Percentiles rank a stretch among this genome's conserved stretches.
phyloP scores from a whole-genome alignment of 2,113 vertebrate genomes.

The Burhinus bistriatus region DNA sequence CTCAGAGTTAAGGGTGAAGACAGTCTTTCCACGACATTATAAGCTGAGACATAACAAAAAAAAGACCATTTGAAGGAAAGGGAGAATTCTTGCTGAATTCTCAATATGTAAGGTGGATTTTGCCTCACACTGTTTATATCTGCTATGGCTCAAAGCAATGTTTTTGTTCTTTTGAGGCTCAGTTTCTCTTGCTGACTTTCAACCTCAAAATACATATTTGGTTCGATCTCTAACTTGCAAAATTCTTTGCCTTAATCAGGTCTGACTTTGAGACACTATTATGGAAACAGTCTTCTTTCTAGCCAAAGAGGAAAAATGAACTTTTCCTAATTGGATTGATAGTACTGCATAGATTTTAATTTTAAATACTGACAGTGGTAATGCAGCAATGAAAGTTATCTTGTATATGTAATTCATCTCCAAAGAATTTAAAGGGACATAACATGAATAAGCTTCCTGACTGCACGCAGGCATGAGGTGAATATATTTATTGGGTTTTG shows the following conservation, averaged over 20 bases:
- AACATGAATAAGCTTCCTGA: neutral
- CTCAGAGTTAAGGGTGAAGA: neutral
- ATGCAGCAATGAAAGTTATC: neutral
- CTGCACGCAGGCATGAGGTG: neutral
- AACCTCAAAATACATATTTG: neutral
- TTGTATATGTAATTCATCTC: neutral
- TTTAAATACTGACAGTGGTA: neutral
- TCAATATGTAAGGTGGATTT: neutral
- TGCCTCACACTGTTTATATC: neutral
- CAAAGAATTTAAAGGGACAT: neutral
- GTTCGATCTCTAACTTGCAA: neutral
- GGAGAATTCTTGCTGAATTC: neutral
- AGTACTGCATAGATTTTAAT: neutral
- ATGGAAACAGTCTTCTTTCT: neutral
- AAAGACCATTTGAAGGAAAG: neutral
- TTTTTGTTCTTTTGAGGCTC: slow-evolving; percentile 8
- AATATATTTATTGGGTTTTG: neutral
- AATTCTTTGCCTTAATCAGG: neutral
- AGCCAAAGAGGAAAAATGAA: neutral
- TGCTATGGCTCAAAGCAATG: neutral
- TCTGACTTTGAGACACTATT: neutral
- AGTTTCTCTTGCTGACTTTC: neutral
- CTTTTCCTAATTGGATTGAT: neutral
- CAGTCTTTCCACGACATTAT: neutral
- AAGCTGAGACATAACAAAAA: neutral